A percentile compares a stretch with the other conserved stretches of the same genome.
Evolutionary conservation across 2,888 invertebrate species (phyloP).

Genomic region (Perdita meconis): DNA sequence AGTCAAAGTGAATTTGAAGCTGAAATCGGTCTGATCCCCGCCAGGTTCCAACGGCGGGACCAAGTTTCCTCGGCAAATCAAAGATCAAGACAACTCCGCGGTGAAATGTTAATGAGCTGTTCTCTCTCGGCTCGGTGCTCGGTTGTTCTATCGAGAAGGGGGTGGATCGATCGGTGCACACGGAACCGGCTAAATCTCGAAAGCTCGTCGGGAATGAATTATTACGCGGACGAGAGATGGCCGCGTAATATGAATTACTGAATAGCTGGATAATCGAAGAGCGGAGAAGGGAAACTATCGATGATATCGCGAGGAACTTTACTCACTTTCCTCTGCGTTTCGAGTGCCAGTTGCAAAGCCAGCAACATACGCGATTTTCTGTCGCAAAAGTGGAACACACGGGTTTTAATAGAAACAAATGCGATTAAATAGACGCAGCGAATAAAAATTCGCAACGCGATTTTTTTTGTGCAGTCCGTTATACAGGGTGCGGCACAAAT

Average conservation of each 20-base stretch:
- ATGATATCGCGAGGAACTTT: not conserved
- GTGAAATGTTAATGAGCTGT: slow-evolving; percentile 75
- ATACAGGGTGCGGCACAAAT: too few relatives aligned
- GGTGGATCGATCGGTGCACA: slow-evolving; percentile 55
- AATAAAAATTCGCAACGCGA: too few relatives aligned
- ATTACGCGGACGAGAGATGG: slow-evolving; percentile 29
- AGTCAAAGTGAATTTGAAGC: slow-evolving; percentile 68
- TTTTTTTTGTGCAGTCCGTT: too few relatives aligned
- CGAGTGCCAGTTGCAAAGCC: too few relatives aligned
- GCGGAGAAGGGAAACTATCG: not conserved
- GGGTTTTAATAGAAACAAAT: too few relatives aligned
- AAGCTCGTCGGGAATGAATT: slow-evolving; percentile 63
- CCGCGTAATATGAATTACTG: slow-evolving; percentile 27
- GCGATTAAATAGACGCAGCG: too few relatives aligned
- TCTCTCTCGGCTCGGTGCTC: slow-evolving; percentile 16
- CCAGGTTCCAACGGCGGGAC: slow-evolving; percentile 47
- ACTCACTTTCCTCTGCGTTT: too few relatives aligned
- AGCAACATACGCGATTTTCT: too few relatives aligned
- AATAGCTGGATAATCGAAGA: slow-evolving; percentile 6
- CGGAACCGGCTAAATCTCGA: slow-evolving; percentile 61
- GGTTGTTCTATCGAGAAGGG: slow-evolving; percentile 42
- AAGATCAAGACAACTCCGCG: slow-evolving; percentile 71
- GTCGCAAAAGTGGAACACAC: too few relatives aligned
- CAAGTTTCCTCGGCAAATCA: slow-evolving; percentile 57
- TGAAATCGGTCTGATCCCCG: slow-evolving; percentile 68